phyloP scores from a whole-genome alignment of 2,113 vertebrate species.

The Strigops habroptila region DNA sequence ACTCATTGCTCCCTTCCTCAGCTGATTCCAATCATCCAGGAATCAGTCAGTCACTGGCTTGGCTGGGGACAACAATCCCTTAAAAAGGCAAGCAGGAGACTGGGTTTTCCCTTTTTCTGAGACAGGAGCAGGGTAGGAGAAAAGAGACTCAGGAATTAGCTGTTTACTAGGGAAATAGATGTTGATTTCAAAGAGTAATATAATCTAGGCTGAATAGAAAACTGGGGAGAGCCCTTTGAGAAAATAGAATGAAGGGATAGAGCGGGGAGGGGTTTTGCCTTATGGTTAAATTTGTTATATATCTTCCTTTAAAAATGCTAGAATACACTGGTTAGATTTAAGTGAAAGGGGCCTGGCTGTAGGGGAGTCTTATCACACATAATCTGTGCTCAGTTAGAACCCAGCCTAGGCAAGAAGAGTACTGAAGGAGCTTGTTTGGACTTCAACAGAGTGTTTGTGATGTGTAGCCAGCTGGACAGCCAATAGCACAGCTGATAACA shows the following conservation, averaged over 20 bases:
- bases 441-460: not conserved
- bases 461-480: not conserved
- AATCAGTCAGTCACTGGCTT: not conserved
- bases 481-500: not conserved
- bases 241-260: accelerated
- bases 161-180: accelerated
- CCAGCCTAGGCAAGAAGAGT: too few relatives aligned
- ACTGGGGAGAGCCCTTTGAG: accelerated
- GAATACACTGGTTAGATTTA: accelerated
- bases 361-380: accelerated
- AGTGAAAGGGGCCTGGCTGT: not conserved
- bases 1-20: not conserved
- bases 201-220: accelerated
- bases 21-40: not conserved
- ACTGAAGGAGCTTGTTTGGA: not conserved
- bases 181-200: not conserved
- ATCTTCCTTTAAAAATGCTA: not conserved
- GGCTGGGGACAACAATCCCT: not conserved
- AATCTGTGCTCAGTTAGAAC: not conserved
- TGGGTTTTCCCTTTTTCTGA: accelerated
- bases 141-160: accelerated
- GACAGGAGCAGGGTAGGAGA: accelerated
- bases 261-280: accelerated
- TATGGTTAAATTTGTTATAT: accelerated
- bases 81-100: not conserved